A percentile compares a stretch with the other conserved stretches of the same genome.
Conservation (phyloP, 2,113 vertebrate genomes). For the Etheostoma spectabile region DNA sequence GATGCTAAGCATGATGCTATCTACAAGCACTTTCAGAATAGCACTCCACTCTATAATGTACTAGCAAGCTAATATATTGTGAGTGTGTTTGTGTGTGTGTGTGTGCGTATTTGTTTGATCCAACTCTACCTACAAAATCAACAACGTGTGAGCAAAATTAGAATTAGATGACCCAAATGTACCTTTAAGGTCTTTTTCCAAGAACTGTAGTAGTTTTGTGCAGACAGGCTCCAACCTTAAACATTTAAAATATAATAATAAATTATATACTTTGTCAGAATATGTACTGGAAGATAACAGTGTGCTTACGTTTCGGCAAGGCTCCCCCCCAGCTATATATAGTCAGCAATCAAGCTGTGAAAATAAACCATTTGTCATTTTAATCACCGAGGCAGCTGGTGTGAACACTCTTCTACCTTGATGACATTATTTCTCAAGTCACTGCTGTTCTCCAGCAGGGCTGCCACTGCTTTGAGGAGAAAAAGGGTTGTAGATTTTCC, state of each 20-base stretch:
- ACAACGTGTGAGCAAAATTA: neutral
- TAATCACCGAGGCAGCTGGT: constrained; percentile 49
- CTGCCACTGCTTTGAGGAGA: constrained; percentile 33
- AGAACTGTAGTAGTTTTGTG: neutral
- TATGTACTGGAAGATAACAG: neutral
- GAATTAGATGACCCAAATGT: neutral
- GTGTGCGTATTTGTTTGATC: neutral
- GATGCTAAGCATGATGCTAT: neutral
- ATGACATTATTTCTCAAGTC: constrained; percentile 46
- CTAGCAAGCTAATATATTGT: neutral
- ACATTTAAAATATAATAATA: neutral
- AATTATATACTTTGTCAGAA: neutral
- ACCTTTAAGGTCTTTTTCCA: neutral
- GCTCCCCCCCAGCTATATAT: constrained; percentile 7
- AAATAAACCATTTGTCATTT: constrained; percentile 56
- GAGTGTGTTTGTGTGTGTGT: neutral
- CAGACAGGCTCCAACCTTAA: neutral
- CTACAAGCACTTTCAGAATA: neutral
- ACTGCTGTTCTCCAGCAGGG: constrained; percentile 21
- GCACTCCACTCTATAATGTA: neutral
- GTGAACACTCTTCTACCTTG: constrained; percentile 19
- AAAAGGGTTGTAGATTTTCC: constrained; percentile 19
- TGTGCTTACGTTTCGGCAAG: neutral
- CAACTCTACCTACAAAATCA: neutral
- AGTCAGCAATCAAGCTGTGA: constrained; percentile 56